Base-by-base conservation (phyloP, 2,888 invertebrate species). In the Tiliacea citrago region DNA sequence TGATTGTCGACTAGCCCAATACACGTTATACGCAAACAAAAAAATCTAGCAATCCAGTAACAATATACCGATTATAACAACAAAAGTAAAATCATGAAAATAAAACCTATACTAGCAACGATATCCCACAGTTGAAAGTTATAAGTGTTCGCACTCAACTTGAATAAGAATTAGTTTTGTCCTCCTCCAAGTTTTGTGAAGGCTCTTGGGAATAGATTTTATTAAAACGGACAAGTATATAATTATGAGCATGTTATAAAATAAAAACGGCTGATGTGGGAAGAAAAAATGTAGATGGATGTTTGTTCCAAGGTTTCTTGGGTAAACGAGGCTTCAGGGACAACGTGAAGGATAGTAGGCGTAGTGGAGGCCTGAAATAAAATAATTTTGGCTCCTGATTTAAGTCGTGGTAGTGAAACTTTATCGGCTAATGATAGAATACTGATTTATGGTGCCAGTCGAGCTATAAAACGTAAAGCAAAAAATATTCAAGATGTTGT, bases 81-180 rank as follows among this genome's bases (percentile, higher is more conserved):
- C 47, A 65, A 67, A 80, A 77, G 49, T 72, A 68, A 68, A 69
- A 29, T 53, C 35, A 66, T 70, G 57, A 75, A 49, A 68, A 83
- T 73, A 65, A n/a, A 73, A 82, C 74, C 85, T 76, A 79, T 78
- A 67, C 79, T 77, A 75, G 73, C 73, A 74, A 83, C 78, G 77
- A 83, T 79, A 72, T 66, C 72, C 63, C 58, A 71, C 73, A 77
- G 76, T 86, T 81, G 68, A 84, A 90, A 90, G 84, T 90, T 89
- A 88, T 88, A 91, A 91, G 88, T 88, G 87, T 74, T 76, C 71
- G 69, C 72, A 82, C 86, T 76, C 72, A 61, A 68, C 83, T 76
- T 76, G 91, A 89, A 91, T 90, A 86, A 79, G 85, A 91, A 91
- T 89, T 81, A 88, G 86, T 75, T 86, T 67, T 62, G 68, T 78